Conservation (phyloP, 2,888 invertebrate genomes). For the Rosalia funebris region DNA sequence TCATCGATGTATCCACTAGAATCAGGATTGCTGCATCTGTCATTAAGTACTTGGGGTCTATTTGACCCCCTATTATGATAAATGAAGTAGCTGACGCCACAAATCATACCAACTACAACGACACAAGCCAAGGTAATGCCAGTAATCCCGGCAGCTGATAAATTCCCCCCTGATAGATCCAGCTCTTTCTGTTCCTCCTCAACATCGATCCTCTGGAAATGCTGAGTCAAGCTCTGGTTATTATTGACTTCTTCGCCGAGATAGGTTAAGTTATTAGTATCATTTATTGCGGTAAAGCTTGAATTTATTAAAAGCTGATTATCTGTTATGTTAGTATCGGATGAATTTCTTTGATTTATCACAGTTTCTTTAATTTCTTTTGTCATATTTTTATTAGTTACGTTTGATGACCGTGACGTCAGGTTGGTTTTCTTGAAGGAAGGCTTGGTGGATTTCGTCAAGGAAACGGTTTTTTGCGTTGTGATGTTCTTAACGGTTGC, state of each 20-base stretch:
- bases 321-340: conserved; percentile 49
- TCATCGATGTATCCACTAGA: conserved; percentile 89
- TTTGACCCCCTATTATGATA: conserved; percentile 80
- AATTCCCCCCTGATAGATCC: conserved; percentile 45
- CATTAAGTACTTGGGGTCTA: conserved; percentile 84
- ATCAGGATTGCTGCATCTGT: conserved; percentile 85
- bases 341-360: conserved; percentile 56
- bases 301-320: conserved; percentile 48
- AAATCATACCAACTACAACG: conserved; percentile 72
- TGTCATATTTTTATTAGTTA: conserved; percentile 33
- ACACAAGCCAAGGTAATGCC: conserved; percentile 77
- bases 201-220: conserved; percentile 46
- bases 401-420: conserved; percentile 36
- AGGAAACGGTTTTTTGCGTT: conserved; percentile 33
- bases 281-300: conserved; percentile 49
- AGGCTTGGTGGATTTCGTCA: conserved; percentile 42
- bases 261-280: conserved; percentile 54
- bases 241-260: conserved; percentile 48
- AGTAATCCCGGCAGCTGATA: conserved; percentile 67
- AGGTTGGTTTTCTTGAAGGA: conserved; percentile 42
- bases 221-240: conserved; percentile 50
- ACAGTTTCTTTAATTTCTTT: conserved; percentile 55
- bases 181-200: conserved; percentile 40
- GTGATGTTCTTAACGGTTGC: conserved; percentile 31
- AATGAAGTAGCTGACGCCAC: conserved; percentile 74